Conservation (phyloP, 1,140 invertebrate species). For the Procambarus virginalis region DNA sequence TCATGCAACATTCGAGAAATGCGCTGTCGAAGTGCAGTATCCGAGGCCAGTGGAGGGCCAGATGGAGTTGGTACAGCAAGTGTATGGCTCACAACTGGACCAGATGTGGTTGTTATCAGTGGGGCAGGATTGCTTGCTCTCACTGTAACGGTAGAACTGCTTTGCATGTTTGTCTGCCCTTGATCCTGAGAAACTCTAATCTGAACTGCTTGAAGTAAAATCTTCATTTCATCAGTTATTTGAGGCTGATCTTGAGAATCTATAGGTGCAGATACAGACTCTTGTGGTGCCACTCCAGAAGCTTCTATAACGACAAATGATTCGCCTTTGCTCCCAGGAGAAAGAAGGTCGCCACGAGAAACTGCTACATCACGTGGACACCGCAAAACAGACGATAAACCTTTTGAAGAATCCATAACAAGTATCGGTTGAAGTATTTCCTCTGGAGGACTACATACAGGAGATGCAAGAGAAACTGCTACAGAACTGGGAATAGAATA, state of each 20-base stretch:
- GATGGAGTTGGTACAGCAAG: slow-evolving; percentile 65
- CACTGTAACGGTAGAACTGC: slow-evolving; percentile 35
- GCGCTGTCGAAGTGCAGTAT: slow-evolving; percentile 48
- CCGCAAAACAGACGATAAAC: slow-evolving; percentile 39
- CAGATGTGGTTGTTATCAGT: slow-evolving; percentile 8
- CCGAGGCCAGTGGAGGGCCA: slow-evolving; percentile 51
- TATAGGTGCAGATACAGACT: slow-evolving; percentile 18
- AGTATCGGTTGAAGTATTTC: slow-evolving; percentile 55
- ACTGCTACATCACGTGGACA: slow-evolving; percentile 49
- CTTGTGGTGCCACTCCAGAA: slow-evolving; percentile 64
- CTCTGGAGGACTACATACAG: slow-evolving; percentile 40
- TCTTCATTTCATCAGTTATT: slow-evolving; percentile 67
- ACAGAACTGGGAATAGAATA: slow-evolving; percentile 36
- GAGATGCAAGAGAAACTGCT: slow-evolving; percentile 41
- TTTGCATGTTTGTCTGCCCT: slow-evolving; percentile 31
- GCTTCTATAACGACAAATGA: slow-evolving; percentile 69
- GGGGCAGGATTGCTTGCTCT: slow-evolving; percentile 2
- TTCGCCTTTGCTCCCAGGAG: slow-evolving; percentile 53
- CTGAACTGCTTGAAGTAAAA: slow-evolving; percentile 63
- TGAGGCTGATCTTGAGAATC: slow-evolving; percentile 65
- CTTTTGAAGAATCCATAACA: slow-evolving; percentile 64
- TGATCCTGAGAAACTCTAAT: slow-evolving; percentile 63
- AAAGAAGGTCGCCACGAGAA: slow-evolving; percentile 40
- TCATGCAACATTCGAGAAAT: slow-evolving; percentile 60
- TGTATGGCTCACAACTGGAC: slow-evolving; percentile 48